Evolutionary conservation across 2,113 vertebrate genomes (phyloP).

Genomic region (Nannobrachium achirus): DNA sequence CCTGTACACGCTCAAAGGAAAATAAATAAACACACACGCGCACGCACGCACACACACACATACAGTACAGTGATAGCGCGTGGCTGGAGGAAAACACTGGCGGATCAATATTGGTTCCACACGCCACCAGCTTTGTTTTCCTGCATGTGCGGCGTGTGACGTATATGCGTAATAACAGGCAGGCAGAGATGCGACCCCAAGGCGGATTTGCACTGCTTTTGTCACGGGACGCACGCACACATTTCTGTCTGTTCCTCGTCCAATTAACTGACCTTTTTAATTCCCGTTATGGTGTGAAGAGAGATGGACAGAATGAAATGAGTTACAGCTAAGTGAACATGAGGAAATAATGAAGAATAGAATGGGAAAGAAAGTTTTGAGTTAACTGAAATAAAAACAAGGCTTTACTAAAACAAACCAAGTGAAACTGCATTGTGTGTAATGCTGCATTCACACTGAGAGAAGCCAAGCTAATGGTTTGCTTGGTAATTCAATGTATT

Average conservation of each 20-base stretch:
- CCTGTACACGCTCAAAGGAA: conserved; percentile 53
- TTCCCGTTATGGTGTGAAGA: background rate
- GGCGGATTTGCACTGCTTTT: too few species aligned
- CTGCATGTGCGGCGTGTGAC: conserved; percentile 31
- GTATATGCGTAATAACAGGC: too few species aligned
- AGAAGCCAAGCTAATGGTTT: too few species aligned
- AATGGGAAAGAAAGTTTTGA: too few species aligned
- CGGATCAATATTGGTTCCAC: conserved; percentile 54
- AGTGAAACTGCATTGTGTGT: too few species aligned
- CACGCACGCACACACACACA: background rate
- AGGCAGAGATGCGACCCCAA: background rate
- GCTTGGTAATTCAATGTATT: too few species aligned
- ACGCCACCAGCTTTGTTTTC: conserved; percentile 36
- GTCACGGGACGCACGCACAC: background rate
- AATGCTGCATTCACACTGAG: too few species aligned
- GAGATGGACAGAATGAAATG: background rate
- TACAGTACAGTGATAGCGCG: conserved; percentile 22
- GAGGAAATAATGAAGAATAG: too few species aligned
- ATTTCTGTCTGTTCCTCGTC: conserved; percentile 6
- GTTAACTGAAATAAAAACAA: too few species aligned
- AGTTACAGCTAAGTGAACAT: too few species aligned
- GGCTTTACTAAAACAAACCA: too few species aligned
- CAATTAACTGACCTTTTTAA: background rate
- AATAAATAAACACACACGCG: conserved; percentile 8
- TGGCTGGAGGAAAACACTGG: conserved; percentile 48